Evolutionary conservation across 2,113 vertebrate genomes (phyloP), one percentile per base, ranked within the genome.

Genomic region (Pachypanchax playfairii): DNA sequence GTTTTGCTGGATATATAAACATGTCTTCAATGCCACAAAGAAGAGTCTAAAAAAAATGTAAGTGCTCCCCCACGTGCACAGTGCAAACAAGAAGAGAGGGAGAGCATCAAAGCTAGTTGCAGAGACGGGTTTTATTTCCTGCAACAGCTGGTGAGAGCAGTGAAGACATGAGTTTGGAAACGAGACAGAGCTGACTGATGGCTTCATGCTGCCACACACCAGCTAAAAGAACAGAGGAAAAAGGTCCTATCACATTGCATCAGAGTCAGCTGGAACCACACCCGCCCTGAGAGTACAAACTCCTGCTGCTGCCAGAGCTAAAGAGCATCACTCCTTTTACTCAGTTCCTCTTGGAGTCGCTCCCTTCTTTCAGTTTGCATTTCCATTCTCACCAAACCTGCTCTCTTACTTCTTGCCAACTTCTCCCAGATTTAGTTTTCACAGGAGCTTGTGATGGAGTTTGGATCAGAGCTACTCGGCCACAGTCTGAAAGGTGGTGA

Each of bases 201-300:
- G 73, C 65, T 75, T 65, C 65, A 70, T 70, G 70, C 80, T 85
- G 81, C 82, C 84, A 87, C 56, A 77, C 39, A 55, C 66, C 68
- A 80, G 78, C 58, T 73, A 81, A 88, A 88, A 77, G 76, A 75
- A 83, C 68, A 73, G 55, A 83, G 74, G 73, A 65, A 66, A 84
- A 72, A 43, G 67, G 47, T 48, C 73, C 68, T 80, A 85, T 88
- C 87, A 84, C 77, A 86, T 79, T 38, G 42, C 71, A 89, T 91
- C 75, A 82, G 59, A 72, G 71, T 89, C 83, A 85, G 76, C 65
- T 63, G 70, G 39, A 71, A 61, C 55, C 76, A 78, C 76, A 69
- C 77, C 82, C 62, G 13, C 60, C 66, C 49, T 35, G 57, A 38
- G 9, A 55, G 47, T 33, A n/a, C 51, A 46, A 47, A 70, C 62